Evolutionary conservation across 1,140 invertebrate species (phyloP).

Genomic region (Drosophila ogumai): DNA sequence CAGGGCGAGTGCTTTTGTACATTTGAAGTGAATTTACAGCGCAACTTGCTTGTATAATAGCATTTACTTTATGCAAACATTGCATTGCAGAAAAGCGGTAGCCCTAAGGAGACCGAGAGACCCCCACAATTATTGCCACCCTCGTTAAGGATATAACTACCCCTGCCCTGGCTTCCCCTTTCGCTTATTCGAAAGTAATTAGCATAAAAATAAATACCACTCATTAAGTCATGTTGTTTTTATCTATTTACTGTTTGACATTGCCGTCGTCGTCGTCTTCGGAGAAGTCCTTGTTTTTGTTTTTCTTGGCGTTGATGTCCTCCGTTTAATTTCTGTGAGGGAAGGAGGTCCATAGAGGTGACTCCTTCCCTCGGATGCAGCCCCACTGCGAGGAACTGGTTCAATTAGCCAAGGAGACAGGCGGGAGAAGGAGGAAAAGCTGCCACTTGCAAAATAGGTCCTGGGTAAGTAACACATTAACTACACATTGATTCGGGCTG

Average conservation of each 20-base stretch:
- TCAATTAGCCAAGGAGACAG: constrained; percentile 33
- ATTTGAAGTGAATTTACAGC: constrained; percentile 78
- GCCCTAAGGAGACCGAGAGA: constrained; percentile 18
- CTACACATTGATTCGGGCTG: not conserved
- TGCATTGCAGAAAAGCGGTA: constrained; percentile 4
- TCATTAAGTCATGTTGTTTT: constrained; percentile 83
- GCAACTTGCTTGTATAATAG: constrained; percentile 75
- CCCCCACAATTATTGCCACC: constrained; percentile 64
- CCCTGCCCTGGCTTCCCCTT: not conserved
- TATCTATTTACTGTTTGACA: constrained; percentile 80
- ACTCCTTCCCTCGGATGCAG: constrained; percentile 9
- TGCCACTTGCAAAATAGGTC: not conserved
- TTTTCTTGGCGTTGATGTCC: constrained; percentile 25
- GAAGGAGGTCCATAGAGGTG: not conserved
- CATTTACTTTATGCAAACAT: constrained; percentile 76
- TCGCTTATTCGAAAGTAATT: constrained; percentile 80
- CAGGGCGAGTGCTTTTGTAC: constrained; percentile 78
- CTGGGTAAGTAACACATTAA: not conserved
- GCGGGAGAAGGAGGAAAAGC: not conserved
- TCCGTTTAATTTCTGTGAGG: not conserved
- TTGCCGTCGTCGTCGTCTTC: constrained; percentile 25
- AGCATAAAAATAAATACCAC: constrained; percentile 83
- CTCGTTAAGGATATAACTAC: constrained; percentile 56
- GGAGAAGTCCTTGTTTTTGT: constrained; percentile 26
- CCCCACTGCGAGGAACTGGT: constrained; percentile 10